phyloP scores from a whole-genome alignment of 2,113 vertebrate species.

The Microtus montanus region DNA sequence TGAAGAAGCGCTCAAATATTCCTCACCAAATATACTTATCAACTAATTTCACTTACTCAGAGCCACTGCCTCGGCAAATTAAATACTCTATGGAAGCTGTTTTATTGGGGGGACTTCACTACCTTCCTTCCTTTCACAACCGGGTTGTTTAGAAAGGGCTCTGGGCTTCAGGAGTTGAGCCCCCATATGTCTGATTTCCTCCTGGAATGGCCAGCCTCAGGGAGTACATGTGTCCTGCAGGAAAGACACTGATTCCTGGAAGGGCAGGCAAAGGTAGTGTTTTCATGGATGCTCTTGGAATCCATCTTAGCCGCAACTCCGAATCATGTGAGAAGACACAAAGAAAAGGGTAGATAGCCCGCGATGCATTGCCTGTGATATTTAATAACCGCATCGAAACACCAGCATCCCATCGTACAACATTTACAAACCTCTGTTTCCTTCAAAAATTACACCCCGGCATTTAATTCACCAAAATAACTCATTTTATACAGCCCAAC shows the following conservation, averaged over 20 bases:
- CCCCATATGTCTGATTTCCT: neutral
- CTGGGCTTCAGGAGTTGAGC: neutral
- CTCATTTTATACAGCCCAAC: constrained; percentile 73
- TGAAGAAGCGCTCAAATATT: neutral
- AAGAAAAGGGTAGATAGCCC: constrained; percentile 69
- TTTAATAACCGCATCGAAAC: constrained; percentile 84
- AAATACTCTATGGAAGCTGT: neutral
- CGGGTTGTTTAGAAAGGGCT: neutral
- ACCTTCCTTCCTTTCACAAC: neutral
- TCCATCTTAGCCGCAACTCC: neutral
- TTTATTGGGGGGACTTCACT: neutral
- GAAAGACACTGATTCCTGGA: neutral
- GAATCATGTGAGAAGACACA: constrained; percentile 65
- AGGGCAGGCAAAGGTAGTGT: neutral
- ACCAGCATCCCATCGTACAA: constrained; percentile 74
- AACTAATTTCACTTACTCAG: neutral
- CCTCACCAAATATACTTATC: neutral
- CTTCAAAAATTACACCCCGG: constrained; percentile 81
- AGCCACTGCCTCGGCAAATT: constrained; percentile 1
- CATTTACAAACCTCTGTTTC: constrained; percentile 82
- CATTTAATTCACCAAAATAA: constrained; percentile 82
- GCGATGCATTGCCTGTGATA: constrained; percentile 75
- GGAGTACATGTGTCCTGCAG: neutral
- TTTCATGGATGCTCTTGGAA: constrained; percentile 71
- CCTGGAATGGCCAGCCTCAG: neutral